A percentile compares a stretch with the other conserved stretches of the same genome.
Evolutionary conservation across 2,797 vertebrate genomes (phyloP).

Genomic region (Sarcoramphus papa): DNA sequence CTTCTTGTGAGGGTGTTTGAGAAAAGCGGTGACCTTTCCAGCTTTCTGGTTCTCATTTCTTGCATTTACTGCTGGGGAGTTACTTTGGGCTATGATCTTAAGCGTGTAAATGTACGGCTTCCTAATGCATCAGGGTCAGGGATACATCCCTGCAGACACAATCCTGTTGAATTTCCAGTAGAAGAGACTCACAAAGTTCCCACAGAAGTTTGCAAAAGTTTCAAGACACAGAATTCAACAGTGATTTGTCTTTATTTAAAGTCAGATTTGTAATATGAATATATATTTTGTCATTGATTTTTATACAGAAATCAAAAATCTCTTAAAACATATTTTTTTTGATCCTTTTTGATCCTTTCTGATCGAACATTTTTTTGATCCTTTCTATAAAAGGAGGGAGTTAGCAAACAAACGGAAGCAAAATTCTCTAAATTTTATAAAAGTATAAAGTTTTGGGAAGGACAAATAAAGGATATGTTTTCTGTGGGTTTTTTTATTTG

Average conservation of each 20-base stretch:
- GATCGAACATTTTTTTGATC: rapidly evolving
- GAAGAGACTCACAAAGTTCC: neutral
- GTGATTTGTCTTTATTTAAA: neutral
- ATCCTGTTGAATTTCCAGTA: neutral
- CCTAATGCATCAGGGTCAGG: rapidly evolving
- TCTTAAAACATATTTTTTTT: neutral
- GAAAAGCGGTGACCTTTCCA: neutral
- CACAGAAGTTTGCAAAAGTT: neutral
- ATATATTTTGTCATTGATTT: neutral
- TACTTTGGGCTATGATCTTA: neutral
- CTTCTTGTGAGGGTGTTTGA: neutral
- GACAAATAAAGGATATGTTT: neutral
- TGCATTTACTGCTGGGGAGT: neutral
- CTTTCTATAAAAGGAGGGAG: neutral
- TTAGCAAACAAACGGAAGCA: rapidly evolving
- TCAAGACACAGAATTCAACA: neutral
- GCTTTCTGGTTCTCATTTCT: neutral
- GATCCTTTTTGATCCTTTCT: neutral
- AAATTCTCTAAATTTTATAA: neutral
- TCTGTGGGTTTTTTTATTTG: neutral
- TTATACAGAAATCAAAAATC: neutral
- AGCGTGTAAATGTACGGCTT: rapidly evolving
- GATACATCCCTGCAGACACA: neutral
- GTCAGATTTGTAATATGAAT: neutral
- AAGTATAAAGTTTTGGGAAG: neutral